Conservation (phyloP, 2,888 invertebrate genomes). For the Dendrolimus pini region DNA sequence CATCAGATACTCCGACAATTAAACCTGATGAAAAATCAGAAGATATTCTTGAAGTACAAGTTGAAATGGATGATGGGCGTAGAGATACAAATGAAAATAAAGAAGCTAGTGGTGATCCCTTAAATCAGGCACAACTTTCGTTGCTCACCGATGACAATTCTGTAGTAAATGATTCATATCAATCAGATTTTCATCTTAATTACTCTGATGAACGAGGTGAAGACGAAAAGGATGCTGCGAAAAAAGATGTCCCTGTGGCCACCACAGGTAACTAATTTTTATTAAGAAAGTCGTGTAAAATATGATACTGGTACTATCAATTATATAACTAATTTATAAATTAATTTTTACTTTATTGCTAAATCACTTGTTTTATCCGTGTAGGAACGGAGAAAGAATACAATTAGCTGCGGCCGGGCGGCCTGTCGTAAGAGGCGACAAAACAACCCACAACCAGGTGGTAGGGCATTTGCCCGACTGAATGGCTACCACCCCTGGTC, state of each 20-base stretch:
- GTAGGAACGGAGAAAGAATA: no score
- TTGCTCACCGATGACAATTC: constrained; percentile 63
- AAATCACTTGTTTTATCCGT: no score
- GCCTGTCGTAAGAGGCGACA: no score
- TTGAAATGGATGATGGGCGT: neutral
- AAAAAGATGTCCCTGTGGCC: constrained; percentile 9
- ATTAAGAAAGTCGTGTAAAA: no score
- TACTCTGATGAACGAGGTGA: constrained; percentile 41
- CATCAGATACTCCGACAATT: constrained; percentile 4
- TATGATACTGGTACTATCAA: no score
- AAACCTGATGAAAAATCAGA: neutral
- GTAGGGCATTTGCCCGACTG: no score
- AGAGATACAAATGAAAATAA: constrained; percentile 4
- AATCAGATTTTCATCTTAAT: constrained; percentile 39
- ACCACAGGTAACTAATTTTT: no score
- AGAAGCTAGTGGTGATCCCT: constrained; percentile 24
- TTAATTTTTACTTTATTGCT: no score
- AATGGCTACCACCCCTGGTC: no score
- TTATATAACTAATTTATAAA: no score
- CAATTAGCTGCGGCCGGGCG: no score
- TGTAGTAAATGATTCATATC: constrained; percentile 28
- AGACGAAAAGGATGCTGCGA: constrained; percentile 13
- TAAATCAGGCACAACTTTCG: constrained; percentile 46
- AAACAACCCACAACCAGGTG: no score
- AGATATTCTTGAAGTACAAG: constrained; percentile 7